Percentiles rank a stretch among this genome's conserved stretches.
Conservation (phyloP, 2,113 vertebrate genomes). For the Pandion haliaetus region DNA sequence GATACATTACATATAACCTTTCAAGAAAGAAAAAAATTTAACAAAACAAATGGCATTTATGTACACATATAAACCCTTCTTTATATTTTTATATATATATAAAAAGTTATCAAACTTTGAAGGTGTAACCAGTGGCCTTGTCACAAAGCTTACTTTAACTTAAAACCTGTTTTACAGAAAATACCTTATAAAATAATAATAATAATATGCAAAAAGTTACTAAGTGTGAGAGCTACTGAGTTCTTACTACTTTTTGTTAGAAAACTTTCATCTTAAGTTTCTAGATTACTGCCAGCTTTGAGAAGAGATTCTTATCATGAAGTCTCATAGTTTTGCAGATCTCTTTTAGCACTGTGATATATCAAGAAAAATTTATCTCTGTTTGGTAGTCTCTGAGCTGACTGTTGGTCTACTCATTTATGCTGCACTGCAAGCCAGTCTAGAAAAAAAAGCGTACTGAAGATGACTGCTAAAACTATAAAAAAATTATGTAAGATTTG, state of each 20-base stretch:
- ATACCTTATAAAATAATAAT: background rate
- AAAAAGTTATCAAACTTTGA: background rate
- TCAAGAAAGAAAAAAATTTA: background rate
- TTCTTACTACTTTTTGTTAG: background rate
- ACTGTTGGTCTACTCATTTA: background rate
- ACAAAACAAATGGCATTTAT: background rate
- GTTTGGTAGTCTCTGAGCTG: background rate
- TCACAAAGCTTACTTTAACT: background rate
- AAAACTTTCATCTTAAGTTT: background rate
- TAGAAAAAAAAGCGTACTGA: background rate
- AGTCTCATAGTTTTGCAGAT: background rate
- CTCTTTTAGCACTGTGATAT: background rate
- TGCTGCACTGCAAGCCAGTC: background rate
- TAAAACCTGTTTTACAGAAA: background rate
- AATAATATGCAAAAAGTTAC: background rate
- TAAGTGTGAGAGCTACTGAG: background rate
- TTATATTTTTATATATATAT: background rate
- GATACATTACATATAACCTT: background rate
- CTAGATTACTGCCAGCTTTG: background rate
- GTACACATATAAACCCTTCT: background rate
- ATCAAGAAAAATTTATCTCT: background rate
- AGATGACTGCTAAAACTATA: background rate
- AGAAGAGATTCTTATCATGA: background rate
- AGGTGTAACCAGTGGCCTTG: background rate
- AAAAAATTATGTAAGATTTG: background rate